These are phyloP conservation scores for Mobula hypostoma DNA, from an alignment of 2,113 vertebrate genomes.

Conservation along the genomic window DNA sequence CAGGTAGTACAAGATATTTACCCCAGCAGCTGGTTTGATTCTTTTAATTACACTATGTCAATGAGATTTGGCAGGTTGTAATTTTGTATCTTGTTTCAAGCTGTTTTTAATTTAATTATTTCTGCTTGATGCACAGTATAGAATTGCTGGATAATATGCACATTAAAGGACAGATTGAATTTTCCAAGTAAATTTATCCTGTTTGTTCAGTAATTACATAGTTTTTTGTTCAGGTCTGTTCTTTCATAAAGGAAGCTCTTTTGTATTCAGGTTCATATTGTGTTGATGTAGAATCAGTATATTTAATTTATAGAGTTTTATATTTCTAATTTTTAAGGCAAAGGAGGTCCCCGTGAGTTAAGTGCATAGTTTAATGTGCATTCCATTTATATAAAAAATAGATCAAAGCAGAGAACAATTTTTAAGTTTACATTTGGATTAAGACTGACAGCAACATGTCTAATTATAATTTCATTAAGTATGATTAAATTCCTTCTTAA, in stretches of 20 bases:
- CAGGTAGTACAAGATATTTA: not conserved
- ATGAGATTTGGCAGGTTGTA: not conserved
- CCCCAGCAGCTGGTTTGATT: no score
- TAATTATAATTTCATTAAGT: no score
- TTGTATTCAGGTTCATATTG: not conserved
- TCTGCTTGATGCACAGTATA: not conserved
- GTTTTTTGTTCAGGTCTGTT: not conserved
- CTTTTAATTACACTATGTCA: slow-evolving; percentile 26
- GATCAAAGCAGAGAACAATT: not conserved
- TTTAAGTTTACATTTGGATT: not conserved
- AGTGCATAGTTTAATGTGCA: not conserved
- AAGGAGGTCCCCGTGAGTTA: not conserved
- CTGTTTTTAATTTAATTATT: slow-evolving; percentile 24
- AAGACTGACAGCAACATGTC: not conserved
- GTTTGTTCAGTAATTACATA: not conserved
- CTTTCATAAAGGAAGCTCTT: not conserved
- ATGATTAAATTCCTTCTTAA: no score
- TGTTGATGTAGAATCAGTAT: not conserved
- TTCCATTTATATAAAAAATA: not conserved
- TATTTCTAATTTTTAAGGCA: not conserved
- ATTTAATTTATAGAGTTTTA: not conserved
- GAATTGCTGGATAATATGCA: not conserved
- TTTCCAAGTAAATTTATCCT: not conserved
- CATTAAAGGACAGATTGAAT: not conserved
- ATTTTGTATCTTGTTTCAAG: slow-evolving; percentile 27